Evolutionary conservation across 2,113 vertebrate species (phyloP).

Genomic region (Grantiella picta): DNA sequence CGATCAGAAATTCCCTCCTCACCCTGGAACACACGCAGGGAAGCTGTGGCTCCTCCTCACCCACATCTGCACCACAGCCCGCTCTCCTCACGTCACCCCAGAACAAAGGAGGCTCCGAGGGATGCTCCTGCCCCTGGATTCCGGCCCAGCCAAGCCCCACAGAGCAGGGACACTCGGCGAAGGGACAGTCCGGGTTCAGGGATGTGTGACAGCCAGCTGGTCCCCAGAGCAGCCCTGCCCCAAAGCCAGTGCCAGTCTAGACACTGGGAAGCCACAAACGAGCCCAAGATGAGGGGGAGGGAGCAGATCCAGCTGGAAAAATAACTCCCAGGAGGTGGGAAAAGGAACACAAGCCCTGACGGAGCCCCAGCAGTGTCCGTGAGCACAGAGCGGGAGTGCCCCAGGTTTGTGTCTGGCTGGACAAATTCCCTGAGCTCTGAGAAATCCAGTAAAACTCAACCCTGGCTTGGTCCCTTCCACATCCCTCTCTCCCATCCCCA

Average conservation of each 20-base stretch:
- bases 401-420: neutral
- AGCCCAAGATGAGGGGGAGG: neutral
- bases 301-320: neutral
- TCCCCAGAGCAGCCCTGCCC: neutral
- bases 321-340: neutral
- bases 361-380: accelerated
- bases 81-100: neutral
- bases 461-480: neutral
- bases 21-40: neutral
- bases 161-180: neutral
- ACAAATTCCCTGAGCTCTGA: neutral
- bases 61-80: neutral
- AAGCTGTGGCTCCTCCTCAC: neutral
- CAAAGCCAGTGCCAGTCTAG: neutral
- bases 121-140: neutral
- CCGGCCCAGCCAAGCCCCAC: accelerated
- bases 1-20: neutral
- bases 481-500: neutral
- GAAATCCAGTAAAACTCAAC: neutral
- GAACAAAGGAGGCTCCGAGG: neutral
- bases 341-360: neutral
- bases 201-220: neutral
- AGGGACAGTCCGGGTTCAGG: neutral
- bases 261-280: neutral
- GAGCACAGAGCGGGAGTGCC: accelerated